A percentile compares a stretch with the other conserved stretches of the same genome.
Evolutionary conservation across 2,888 invertebrate genomes (phyloP).

Genomic region (Ophion ventricosus): DNA sequence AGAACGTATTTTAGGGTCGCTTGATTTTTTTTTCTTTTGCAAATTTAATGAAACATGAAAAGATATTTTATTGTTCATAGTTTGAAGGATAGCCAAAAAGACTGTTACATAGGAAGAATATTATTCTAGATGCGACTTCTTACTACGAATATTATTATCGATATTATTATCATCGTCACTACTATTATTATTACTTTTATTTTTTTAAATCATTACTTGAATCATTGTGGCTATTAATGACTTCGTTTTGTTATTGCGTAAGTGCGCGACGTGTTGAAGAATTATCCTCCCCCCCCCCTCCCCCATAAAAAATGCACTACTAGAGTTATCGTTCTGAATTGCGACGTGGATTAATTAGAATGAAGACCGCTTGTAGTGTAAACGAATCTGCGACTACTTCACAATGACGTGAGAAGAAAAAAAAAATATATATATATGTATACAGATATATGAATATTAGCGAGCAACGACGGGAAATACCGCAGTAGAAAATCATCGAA

Average conservation of each 20-base stretch:
- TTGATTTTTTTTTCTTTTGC: conserved; percentile 44
- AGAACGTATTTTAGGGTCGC: conserved; percentile 51
- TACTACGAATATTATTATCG: conserved; percentile 72
- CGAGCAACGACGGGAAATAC: conserved; percentile 8
- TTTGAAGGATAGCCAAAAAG: conserved; percentile 81
- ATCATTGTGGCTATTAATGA: conserved; percentile 69
- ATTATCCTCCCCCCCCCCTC: conserved; percentile 21
- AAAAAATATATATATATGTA: conserved; percentile 23
- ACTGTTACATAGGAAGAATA: conserved; percentile 81
- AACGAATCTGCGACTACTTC: conserved; percentile 20
- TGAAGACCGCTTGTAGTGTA: conserved; percentile 49
- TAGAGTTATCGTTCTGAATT: conserved; percentile 39
- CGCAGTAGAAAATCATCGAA: neutral
- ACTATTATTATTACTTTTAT: conserved; percentile 69
- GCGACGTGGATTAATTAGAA: conserved; percentile 42
- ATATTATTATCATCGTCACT: conserved; percentile 71
- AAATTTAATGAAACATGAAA: conserved; percentile 54
- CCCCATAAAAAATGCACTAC: conserved; percentile 35
- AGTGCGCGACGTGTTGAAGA: conserved; percentile 41
- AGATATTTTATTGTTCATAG: conserved; percentile 78
- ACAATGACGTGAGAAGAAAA: conserved; percentile 19
- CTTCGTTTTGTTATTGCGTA: conserved; percentile 65
- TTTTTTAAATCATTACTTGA: conserved; percentile 70
- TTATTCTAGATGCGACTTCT: conserved; percentile 78
- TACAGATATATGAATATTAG: conserved; percentile 29